Evolutionary conservation across 1,140 invertebrate genomes (phyloP).

Genomic region (Parasteatoda tepidariorum): DNA sequence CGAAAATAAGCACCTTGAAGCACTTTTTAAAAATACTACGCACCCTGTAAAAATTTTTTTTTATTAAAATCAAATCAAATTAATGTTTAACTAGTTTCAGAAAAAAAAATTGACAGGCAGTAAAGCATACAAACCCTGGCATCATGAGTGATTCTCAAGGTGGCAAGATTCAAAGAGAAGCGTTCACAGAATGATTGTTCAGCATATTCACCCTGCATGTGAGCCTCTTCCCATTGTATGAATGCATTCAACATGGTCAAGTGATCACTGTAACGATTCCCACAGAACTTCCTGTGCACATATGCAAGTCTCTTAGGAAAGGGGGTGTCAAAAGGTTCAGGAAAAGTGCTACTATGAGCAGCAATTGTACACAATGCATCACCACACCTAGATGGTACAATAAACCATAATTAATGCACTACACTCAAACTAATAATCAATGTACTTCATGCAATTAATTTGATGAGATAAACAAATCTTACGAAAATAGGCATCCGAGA

Average conservation of each 20-base stretch:
- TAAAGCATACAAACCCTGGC: slow-evolving; percentile 80
- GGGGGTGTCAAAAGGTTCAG: slow-evolving; percentile 82
- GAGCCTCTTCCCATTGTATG: slow-evolving; percentile 85
- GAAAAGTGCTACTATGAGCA: slow-evolving; percentile 91
- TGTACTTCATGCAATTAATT: neutral
- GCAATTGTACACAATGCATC: slow-evolving; percentile 93
- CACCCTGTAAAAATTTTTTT: no score
- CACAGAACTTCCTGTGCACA: slow-evolving; percentile 85
- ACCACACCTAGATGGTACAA: slow-evolving; percentile 73
- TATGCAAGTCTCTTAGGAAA: slow-evolving; percentile 74
- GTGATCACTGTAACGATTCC: slow-evolving; percentile 91
- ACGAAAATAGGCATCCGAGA: slow-evolving; percentile 82
- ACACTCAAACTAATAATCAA: neutral
- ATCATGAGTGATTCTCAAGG: slow-evolving; percentile 85
- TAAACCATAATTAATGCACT: slow-evolving; percentile 8
- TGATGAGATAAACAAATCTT: neutral
- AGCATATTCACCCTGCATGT: slow-evolving; percentile 80
- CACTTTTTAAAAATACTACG: no score
- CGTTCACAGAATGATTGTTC: slow-evolving; percentile 90
- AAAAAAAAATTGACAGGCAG: no score
- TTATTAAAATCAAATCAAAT: no score
- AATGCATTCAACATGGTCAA: slow-evolving; percentile 94
- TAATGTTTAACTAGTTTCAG: no score
- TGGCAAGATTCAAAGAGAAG: slow-evolving; percentile 88
- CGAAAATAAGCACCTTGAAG: no score